Conservation (phyloP, 2,797 vertebrate species). For the Clarias platycephalus region DNA sequence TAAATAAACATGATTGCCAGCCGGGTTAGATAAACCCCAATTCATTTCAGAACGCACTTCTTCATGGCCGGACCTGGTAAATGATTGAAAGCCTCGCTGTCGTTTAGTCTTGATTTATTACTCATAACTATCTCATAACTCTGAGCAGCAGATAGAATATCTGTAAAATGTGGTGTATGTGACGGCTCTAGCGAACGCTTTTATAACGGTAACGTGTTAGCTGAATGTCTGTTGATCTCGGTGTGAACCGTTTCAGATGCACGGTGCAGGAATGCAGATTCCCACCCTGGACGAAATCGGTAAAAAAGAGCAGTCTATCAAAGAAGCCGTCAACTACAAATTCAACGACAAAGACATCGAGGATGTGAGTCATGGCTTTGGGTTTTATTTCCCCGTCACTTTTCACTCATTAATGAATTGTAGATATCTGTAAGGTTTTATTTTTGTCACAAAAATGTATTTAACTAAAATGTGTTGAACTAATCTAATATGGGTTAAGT, state of each 20-base stretch:
- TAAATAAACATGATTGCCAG: neutral
- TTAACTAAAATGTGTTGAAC: neutral
- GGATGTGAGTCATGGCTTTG: constrained; percentile 77
- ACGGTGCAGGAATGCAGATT: constrained; percentile 92
- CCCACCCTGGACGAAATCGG: constrained; percentile 95
- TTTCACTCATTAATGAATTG: neutral
- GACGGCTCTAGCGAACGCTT: neutral
- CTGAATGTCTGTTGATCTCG: neutral
- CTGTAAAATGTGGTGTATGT: neutral
- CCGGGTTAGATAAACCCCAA: neutral
- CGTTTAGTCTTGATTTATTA: no score
- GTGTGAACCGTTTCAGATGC: constrained; percentile 79
- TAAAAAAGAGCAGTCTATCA: constrained; percentile 97
- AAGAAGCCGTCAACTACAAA: constrained; percentile 97
- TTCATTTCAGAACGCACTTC: neutral
- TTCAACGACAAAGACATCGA: constrained; percentile 99
- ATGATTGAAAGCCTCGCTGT: no score
- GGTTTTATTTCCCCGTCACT: neutral
- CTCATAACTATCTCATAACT: neutral
- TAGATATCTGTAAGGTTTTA: no score
- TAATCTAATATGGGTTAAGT: neutral
- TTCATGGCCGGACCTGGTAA: no score
- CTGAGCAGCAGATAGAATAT: neutral
- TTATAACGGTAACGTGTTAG: neutral
- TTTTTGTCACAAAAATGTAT: neutral